These are phyloP conservation scores for Callorhinus ursinus DNA, from an alignment of 2,113 vertebrate species.

Conservation along the genomic window DNA sequence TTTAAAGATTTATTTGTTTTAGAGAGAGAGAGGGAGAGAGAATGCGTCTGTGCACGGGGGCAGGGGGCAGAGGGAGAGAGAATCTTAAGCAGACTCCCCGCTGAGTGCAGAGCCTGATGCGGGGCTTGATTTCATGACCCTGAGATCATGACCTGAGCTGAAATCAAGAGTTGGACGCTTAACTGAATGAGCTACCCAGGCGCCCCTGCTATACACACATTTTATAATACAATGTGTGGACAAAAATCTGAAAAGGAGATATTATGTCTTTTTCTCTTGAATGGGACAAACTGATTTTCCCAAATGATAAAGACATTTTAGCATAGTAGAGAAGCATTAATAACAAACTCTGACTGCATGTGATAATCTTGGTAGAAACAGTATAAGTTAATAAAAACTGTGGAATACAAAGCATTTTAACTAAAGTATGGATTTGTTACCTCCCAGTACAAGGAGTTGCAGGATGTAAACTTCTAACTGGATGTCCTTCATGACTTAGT, in stretches of 20 bases:
- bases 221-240: background rate
- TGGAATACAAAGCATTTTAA: constrained; percentile 7
- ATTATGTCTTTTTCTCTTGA: background rate
- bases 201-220: background rate
- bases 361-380: constrained; percentile 28
- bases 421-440: background rate
- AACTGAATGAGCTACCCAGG: background rate
- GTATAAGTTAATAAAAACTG: background rate
- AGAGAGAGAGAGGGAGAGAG: background rate
- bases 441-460: background rate
- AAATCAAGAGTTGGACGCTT: background rate
- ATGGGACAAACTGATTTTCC: background rate
- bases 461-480: background rate
- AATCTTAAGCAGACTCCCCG: background rate
- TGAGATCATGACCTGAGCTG: background rate
- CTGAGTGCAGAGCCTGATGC: background rate
- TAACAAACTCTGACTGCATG: background rate
- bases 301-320: background rate
- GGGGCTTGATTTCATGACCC: background rate
- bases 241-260: background rate
- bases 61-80: background rate
- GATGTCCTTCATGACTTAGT: background rate
- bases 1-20: background rate
- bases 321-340: background rate
- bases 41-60: background rate